Evolutionary conservation across 2,113 vertebrate genomes (phyloP), one percentile per base, ranked within the genome.

Genomic region (Eubucco bourcierii): DNA sequence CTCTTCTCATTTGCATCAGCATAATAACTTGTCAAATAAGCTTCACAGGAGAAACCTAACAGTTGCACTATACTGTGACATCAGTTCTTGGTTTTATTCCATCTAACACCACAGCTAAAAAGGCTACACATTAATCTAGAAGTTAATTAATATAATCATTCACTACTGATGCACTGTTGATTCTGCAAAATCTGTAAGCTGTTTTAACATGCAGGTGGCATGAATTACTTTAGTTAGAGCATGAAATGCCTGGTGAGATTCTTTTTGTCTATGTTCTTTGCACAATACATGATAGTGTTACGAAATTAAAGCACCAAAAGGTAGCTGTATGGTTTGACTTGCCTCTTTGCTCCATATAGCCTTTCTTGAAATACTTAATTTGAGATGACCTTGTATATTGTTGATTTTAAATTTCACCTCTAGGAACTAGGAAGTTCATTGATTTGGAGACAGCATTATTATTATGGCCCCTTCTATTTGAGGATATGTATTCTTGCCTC

Each of bases 111-210:
- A 28, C 12, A 84, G 23, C 55, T 81, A 37, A 67, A 88, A 90
- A 79, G n/a, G 55, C 63, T 37, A 81, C 3, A 1, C 6, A 1
- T 87, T 84, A 84, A 81, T 94, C 24, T 75, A 64, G 60, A 64
- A 93, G 16, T 39, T 90, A 87, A 90, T 88, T 87, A 90, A 58
- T 76, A 73, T 68, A 86, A 87, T 90, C 17, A 79, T 70, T 89
- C 71, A 34, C 50, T 47, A 29, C 10, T 50, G 59, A 63, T 82
- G n/a, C 46, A 9, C 33, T 94, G 63, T 82, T 92, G 74, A 87
- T 50, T 90, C 50, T 79, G 87, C 84, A 87, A 79, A 93, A 76
- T 84, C 81, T 70, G 47, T 52, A 59, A 84, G 67, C 44, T 21
- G 67, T 76, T 94, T 60, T 53, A 90, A 33, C 53, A 11, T 0